phyloP scores from a whole-genome alignment of 2,797 vertebrate genomes.

The Lateolabrax maculatus region DNA sequence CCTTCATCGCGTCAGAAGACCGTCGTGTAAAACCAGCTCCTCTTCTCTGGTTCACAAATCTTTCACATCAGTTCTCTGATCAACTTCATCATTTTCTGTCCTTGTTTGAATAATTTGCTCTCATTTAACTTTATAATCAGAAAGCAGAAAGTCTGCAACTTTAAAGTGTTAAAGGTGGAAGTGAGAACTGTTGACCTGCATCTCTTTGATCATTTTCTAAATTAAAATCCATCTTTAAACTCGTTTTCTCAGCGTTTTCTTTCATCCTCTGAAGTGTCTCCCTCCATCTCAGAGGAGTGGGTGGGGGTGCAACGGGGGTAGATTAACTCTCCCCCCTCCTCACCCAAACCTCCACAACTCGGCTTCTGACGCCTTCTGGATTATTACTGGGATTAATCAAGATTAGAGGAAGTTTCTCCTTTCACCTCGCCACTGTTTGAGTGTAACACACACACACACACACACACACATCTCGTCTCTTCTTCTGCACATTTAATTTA shows the following conservation, averaged over 20 bases:
- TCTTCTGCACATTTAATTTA: neutral
- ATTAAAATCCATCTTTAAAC: slow-evolving; percentile 11
- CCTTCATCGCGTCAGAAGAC: too few species aligned
- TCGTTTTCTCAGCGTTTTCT: slow-evolving; percentile 18
- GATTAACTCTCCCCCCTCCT: slow-evolving; percentile 23
- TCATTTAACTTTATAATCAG: neutral
- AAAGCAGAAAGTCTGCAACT: neutral
- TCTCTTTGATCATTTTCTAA: slow-evolving; percentile 31
- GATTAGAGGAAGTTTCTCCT: slow-evolving; percentile 69
- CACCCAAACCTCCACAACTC: slow-evolving; percentile 20
- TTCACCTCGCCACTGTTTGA: neutral
- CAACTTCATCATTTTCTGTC: too few species aligned
- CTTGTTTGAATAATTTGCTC: neutral
- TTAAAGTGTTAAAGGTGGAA: neutral
- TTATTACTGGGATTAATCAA: slow-evolving; percentile 75
- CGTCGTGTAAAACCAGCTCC: too few species aligned
- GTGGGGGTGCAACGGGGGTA: neutral
- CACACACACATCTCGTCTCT: neutral
- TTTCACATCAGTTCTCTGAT: too few species aligned
- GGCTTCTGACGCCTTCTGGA: slow-evolving; percentile 46
- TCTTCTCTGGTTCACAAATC: too few species aligned
- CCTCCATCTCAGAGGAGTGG: slow-evolving; percentile 10
- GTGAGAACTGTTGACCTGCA: neutral
- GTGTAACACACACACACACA: neutral
- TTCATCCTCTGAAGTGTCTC: slow-evolving; percentile 41